Evolutionary conservation across 2,113 vertebrate genomes (phyloP).

Genomic region (Myiozetetes cayanensis): DNA sequence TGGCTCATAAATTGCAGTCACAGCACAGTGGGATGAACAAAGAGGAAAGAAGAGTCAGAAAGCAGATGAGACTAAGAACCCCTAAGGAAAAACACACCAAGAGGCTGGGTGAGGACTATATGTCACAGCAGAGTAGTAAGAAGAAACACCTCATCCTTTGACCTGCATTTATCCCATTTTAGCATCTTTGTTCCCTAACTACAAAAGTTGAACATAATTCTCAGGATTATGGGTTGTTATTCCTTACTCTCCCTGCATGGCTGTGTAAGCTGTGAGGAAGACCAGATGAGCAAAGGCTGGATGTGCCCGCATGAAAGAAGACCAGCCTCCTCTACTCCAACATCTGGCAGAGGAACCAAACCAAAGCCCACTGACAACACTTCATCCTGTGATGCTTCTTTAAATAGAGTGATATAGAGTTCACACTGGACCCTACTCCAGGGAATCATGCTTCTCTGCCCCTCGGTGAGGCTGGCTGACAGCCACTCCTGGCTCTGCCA

Average conservation of each 20-base stretch:
- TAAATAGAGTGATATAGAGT: fast-evolving
- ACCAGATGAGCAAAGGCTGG: background rate
- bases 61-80: background rate
- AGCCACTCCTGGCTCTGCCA: background rate
- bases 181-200: background rate
- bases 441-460: background rate
- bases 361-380: fast-evolving
- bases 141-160: background rate
- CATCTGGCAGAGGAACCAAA: background rate
- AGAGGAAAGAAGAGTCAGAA: background rate
- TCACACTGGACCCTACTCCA: background rate
- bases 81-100: background rate
- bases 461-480: background rate
- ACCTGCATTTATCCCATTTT: background rate
- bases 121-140: background rate
- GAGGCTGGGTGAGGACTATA: background rate
- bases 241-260: background rate
- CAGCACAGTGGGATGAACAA: fast-evolving
- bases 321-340: background rate
- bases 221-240: background rate
- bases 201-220: background rate
- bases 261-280: background rate
- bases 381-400: background rate
- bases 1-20: background rate
- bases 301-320: background rate